Evolutionary conservation across 1,140 invertebrate species (phyloP), one percentile per base, ranked within the genome.

Genomic region (Aplysia californica): DNA sequence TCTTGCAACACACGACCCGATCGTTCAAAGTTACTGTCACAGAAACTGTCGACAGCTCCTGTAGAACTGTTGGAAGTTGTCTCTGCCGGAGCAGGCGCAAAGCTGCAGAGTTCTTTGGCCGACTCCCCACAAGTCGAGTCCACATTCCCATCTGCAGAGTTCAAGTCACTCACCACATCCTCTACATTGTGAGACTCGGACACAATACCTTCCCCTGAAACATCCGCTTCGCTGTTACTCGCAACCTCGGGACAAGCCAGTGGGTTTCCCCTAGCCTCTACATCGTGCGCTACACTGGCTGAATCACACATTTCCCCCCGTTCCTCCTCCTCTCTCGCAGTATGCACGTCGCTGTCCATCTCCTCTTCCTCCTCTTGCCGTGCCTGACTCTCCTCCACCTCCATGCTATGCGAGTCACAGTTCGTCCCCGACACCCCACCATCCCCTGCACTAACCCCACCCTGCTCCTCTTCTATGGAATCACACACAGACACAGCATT

Each of bases 21-120:
- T n/a, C 70, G 35, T 38, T 75, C 72, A 65, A 36, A 75, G 41
- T 75, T 75, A 66, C 72, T 75, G 61, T 75, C 72, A 75, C 72
- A 75, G 31, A 50, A 65, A 2, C 59, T 39, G 50, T 66, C 39
- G 44, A 29, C 18, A 15, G 58, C 35, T 5, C 33, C 1, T 2
- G 41, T 10, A 18, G 58, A 61, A 18, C 26, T 6, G 10, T 10
- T 18, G 10, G 29, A 10, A 18, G 10, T 26, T 61, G 58, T 26
- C 26, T 10, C 26, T 61, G 29, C 29, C 29, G 6, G 20, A 10
- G 10, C 26, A 61, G 29, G 15, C 44, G 10, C 44, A 50, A n/a
- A 50, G 44, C 44, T n/a, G n/a, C n/a, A n/a, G n/a, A n/a, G n/a
- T n/a, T n/a, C n/a, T n/a, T n/a, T n/a, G n/a, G n/a, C n/a, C n/a